Evolutionary conservation across 1,140 invertebrate genomes (phyloP).

Genomic region (Tetramorium simillimum): DNA sequence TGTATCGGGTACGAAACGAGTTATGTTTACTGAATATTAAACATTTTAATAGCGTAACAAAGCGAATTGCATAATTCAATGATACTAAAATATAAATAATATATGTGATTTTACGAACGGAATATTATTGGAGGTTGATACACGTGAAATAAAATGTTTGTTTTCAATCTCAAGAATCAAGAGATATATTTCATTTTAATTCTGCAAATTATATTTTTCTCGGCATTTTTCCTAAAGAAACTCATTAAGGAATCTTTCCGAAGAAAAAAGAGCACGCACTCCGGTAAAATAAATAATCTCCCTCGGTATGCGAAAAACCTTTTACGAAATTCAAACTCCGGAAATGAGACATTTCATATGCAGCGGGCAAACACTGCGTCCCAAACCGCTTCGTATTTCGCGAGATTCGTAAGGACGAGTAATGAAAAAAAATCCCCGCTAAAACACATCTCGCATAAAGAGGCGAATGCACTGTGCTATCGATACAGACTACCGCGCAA

Average conservation of each 20-base stretch:
- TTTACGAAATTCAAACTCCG: not conserved
- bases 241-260: not conserved
- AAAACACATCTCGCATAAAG: slow-evolving; percentile 18
- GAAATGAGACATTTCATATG: slow-evolving; percentile 37
- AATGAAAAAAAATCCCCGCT: slow-evolving; percentile 23
- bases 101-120: not conserved
- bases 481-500: slow-evolving; percentile 52
- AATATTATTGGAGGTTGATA: not conserved
- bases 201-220: not conserved
- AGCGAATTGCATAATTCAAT: not conserved
- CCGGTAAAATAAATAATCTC: not conserved
- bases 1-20: not conserved
- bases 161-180: slow-evolving; percentile 3
- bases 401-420: slow-evolving; percentile 16
- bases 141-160: not conserved
- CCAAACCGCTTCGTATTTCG: slow-evolving; percentile 24
- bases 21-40: not conserved
- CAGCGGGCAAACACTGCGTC: not conserved
- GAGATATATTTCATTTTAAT: not conserved
- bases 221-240: not conserved
- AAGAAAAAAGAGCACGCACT: not conserved
- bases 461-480: slow-evolving; percentile 52
- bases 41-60: not conserved
- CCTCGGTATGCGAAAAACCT: not conserved
- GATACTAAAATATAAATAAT: not conserved